Conservation (phyloP, 2,797 vertebrate genomes). For the Pteropus rufus region DNA sequence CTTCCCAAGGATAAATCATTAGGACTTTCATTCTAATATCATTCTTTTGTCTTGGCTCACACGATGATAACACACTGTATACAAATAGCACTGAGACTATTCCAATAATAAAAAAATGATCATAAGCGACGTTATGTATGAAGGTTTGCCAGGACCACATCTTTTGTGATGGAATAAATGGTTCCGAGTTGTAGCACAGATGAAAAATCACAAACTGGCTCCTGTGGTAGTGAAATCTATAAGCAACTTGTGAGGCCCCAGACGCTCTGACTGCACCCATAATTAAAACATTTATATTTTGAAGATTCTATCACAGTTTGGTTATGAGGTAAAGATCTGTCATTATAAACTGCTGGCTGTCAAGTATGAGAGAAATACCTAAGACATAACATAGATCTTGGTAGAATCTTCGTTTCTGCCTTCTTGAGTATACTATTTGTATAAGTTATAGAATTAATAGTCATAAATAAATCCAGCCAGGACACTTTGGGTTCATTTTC, state of each 20-base stretch:
- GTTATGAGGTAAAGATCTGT: not conserved
- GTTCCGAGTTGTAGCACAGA: not conserved
- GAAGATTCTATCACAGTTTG: not conserved
- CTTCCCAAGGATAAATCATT: not conserved
- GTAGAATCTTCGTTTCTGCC: slow-evolving; percentile 23
- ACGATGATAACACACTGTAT: not conserved
- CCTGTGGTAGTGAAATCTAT: slow-evolving; percentile 18
- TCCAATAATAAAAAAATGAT: not conserved
- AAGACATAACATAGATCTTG: not conserved
- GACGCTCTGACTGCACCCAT: slow-evolving; percentile 42
- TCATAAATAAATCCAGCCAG: not conserved
- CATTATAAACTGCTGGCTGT: not conserved
- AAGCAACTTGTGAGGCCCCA: slow-evolving; percentile 48
- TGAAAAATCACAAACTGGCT: slow-evolving; percentile 42
- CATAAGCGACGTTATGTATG: not conserved
- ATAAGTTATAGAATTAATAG: not conserved
- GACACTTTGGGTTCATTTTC: slow-evolving; percentile 5
- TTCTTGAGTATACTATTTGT: not conserved
- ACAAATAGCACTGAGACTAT: not conserved
- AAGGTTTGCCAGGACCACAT: not conserved
- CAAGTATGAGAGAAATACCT: slow-evolving; percentile 38
- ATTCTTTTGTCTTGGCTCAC: not conserved
- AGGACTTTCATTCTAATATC: not conserved
- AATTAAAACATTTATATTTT: slow-evolving; percentile 25
- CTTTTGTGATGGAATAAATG: not conserved